Base-by-base conservation (phyloP, 2,113 vertebrate genomes). In the Danionella cerebrum region DNA sequence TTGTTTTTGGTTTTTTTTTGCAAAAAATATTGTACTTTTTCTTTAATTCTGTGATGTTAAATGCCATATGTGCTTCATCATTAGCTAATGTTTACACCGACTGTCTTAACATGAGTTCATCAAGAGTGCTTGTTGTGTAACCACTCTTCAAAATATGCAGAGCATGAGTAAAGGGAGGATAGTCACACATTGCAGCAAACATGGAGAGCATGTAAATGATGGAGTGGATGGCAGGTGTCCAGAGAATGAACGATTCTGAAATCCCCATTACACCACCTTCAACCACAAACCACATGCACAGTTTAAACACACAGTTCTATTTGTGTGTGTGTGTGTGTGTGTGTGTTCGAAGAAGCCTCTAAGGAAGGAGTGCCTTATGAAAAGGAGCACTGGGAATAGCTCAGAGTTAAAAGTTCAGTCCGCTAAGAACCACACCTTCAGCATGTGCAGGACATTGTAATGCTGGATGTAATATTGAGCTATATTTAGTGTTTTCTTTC, bases 281-380 rank as follows among this genome's bases (percentile, higher is more conserved):
- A 57, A 22, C 11, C 65, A 64, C 11, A 71, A 79, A 82, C 73
- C 84, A 85, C 71, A 80, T 83, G 53, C 10, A 41, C n/a, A 0
- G 14, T 54, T 41, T 58, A 64, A 72, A 42, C 67, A n/a, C 5
- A 22, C 47, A 60, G 31, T 35, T 47, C 50, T 50, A 18, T 31
- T 38, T 22, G 9, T 68, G 59, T 63, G 58, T 11, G 42, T 29
- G 31, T 52, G 25, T 47, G 33, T 53, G 33, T 27, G 9, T 16
- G 39, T 18, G 41, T 44, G 29, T 25, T 25, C 11, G 41, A 50
- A 42, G 38, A 44, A 12, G 18, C 16, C 6, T 38, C 11, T 21
- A 31, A 16, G 35, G 44, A 18, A 64, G 36, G 27, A 33, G 63
- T 45, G 36, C 19, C 11, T 8, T 38, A 21, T 7, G 53, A 11